phyloP scores from a whole-genome alignment of 2,797 vertebrate species.

The Protosalanx chinensis region DNA sequence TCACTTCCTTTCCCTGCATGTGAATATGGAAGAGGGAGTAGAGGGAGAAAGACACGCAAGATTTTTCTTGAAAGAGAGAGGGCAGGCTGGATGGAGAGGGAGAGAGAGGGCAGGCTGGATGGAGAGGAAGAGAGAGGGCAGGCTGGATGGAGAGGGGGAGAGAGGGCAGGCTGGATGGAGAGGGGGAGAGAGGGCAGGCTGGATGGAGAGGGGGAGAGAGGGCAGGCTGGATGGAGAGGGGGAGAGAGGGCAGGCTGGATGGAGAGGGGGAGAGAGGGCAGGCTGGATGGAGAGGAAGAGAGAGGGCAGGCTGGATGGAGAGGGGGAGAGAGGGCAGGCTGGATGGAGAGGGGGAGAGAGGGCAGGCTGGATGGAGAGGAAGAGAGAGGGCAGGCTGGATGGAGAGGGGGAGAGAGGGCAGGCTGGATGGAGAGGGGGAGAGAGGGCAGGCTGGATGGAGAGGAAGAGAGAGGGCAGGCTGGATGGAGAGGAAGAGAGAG shows the following conservation, averaged over 20 bases:
- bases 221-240: too few relatives aligned
- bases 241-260: too few relatives aligned
- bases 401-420: neutral
- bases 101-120: neutral
- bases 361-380: neutral
- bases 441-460: too few relatives aligned
- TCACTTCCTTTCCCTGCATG: neutral
- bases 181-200: neutral
- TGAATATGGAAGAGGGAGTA: constrained; percentile 1
- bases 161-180: neutral
- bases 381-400: neutral
- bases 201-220: too few relatives aligned
- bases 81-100: neutral
- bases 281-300: constrained; percentile 9
- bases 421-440: too few relatives aligned
- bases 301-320: neutral
- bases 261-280: neutral
- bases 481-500: too few relatives aligned
- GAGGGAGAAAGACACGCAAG: neutral
- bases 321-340: neutral
- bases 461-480: too few relatives aligned
- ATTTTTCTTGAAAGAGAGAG: too few relatives aligned
- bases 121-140: neutral
- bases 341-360: neutral
- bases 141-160: neutral